Evolutionary conservation across 2,888 invertebrate genomes (phyloP), one percentile per base, ranked within the genome.

Genomic region (Gortyna flavago): DNA sequence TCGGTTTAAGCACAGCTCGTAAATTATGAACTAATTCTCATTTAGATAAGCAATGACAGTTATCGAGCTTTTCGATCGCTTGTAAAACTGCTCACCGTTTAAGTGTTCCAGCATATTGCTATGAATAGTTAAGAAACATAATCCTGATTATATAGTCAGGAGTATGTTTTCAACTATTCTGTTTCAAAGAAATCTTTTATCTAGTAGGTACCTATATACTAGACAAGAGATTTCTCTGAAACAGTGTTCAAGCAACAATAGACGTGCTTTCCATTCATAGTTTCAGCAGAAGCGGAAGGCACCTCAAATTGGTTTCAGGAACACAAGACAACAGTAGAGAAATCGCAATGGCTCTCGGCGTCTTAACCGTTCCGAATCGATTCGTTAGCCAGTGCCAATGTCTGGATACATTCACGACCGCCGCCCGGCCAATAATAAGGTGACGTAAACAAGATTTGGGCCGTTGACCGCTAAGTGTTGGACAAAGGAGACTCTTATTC

Each of bases 361-460:
- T 84, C 86, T 91, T 87, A 92, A 92, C 93, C 93, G 91, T 93
- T 88, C 90, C 92, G 87, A 94, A 94, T 95, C 93, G 91, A 94
- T 95, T 95, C 91, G 92, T 92, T 91, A 92, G 91, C 91, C 90
- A 90, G 88, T 91, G 90, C 89, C 91, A 90, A 91, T 91, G 91
- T 91, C 92, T 92, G 89, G 91, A 92, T 89, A 92, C 90, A 91
- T 94, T 92, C 91, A 90, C 91, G 92, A 89, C 88, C 84, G 78
- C 88, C 85, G 90, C 82, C 88, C 86, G 85, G 87, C 82, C 88
- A 91, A 91, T 93, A 92, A 92, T 92, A 92, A 91, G 90, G 89
- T 93, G 94, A 93, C 93, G 93, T 90, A 92, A 93, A 93, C 91
- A 89, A 90, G 87, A 93, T 93, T 92, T 93, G 85, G 95, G 93